A percentile compares a stretch with the other conserved stretches of the same genome.
phyloP scores from a whole-genome alignment of 2,113 vertebrate species.

The Rhineura floridana region DNA sequence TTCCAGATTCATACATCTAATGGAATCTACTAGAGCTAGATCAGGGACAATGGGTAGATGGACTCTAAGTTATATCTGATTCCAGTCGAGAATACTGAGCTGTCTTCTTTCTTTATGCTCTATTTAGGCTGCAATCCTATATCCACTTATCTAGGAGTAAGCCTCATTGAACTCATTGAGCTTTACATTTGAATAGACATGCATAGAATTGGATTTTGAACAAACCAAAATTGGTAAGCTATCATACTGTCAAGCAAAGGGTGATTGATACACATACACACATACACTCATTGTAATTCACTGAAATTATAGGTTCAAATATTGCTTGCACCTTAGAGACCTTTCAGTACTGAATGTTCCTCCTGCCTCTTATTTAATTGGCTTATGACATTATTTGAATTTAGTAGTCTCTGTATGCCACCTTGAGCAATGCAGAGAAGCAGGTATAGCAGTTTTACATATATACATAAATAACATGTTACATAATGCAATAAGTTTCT shows the following conservation, averaged over 20 bases:
- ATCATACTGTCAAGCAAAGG: not conserved
- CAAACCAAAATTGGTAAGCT: not conserved
- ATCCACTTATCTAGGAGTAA: too few relatives aligned
- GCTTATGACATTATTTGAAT: not conserved
- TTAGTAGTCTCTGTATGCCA: not conserved
- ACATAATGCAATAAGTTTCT: not conserved
- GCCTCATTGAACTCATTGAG: too few relatives aligned
- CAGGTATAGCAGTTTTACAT: not conserved
- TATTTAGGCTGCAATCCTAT: too few relatives aligned
- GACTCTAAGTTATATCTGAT: not conserved
- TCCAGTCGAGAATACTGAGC: not conserved
- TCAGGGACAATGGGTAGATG: not conserved
- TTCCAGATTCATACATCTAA: not conserved
- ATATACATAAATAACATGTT: not conserved
- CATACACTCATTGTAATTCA: not conserved
- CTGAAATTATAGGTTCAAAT: not conserved
- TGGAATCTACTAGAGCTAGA: too few relatives aligned
- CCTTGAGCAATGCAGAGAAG: not conserved
- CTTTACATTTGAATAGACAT: too few relatives aligned
- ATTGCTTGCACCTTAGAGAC: not conserved
- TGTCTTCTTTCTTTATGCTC: not conserved
- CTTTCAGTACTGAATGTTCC: not conserved
- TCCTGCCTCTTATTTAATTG: not conserved
- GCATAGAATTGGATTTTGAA: too few relatives aligned
- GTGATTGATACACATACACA: not conserved